A percentile compares a stretch with the other conserved stretches of the same genome.
Conservation (phyloP, 1,140 invertebrate genomes). For the Branchinecta lynchi region DNA sequence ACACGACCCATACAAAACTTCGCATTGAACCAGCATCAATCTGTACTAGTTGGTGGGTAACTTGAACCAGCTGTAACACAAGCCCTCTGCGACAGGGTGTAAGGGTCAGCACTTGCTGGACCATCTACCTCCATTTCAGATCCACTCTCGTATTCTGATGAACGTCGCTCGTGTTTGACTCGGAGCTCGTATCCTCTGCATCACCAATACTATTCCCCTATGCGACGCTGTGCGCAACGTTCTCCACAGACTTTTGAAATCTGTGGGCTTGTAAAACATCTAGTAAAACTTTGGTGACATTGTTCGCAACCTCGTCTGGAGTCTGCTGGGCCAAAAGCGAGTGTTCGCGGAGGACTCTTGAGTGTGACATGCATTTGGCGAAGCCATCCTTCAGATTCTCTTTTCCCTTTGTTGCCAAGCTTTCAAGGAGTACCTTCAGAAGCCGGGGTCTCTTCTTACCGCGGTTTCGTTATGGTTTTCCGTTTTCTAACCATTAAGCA, state of each 20-base stretch:
- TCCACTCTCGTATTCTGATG: slow-evolving; percentile 3
- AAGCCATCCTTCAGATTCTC: slow-evolving; percentile 5
- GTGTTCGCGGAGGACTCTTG: background rate
- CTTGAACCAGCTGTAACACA: background rate
- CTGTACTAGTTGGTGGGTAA: background rate
- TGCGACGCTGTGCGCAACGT: slow-evolving; percentile 2
- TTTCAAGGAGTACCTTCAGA: slow-evolving; percentile 1
- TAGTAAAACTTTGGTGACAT: slow-evolving; percentile 6
- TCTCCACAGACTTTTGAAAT: slow-evolving; percentile 5
- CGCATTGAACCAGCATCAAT: background rate
- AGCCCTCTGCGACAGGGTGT: background rate
- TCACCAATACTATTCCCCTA: background rate
- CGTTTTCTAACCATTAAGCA: slow-evolving; percentile 7
- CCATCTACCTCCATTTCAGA: slow-evolving; percentile 5
- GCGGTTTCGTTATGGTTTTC: background rate
- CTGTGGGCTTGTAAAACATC: slow-evolving; percentile 8
- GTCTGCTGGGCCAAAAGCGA: background rate
- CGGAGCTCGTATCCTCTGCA: background rate
- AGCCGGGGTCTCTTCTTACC: slow-evolving; percentile 3
- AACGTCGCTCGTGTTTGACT: background rate
- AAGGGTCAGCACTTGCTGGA: slow-evolving; percentile 2
- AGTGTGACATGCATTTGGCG: background rate
- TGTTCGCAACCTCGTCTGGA: slow-evolving; percentile 4
- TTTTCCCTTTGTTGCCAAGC: background rate
- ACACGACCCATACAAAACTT: slow-evolving; percentile 5